phyloP scores from a whole-genome alignment of 2,888 invertebrate species.

The Cryptocephalus moraei region DNA sequence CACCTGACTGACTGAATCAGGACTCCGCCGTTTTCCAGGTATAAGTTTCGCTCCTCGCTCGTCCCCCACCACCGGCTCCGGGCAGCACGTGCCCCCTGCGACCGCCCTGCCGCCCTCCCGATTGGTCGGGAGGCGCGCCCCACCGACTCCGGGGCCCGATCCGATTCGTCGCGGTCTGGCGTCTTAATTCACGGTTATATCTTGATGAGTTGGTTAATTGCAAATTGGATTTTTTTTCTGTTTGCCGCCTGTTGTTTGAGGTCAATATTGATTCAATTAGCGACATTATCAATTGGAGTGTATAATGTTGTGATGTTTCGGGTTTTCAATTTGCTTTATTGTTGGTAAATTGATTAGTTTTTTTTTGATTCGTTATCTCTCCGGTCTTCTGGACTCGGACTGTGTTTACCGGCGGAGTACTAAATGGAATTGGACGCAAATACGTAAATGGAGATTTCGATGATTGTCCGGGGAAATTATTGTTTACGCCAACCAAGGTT shows the following conservation, averaged over 20 bases:
- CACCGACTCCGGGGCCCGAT: conserved; percentile 6
- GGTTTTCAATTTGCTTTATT: conserved; percentile 6
- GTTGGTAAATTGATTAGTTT: conserved; percentile 5
- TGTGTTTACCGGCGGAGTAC: not conserved
- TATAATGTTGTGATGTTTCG: not conserved
- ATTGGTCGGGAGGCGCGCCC: conserved; percentile 10
- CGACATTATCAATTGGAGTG: conserved; percentile 1
- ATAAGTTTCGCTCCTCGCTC: conserved; percentile 19
- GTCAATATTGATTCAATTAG: conserved; percentile 8
- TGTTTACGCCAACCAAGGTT: not conserved
- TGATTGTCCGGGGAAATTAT: not conserved
- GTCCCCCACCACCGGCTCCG: conserved; percentile 16
- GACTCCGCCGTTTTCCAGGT: conserved; percentile 24
- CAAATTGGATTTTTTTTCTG: conserved; percentile 19
- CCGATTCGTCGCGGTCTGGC: conserved; percentile 15
- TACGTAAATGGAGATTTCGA: not conserved
- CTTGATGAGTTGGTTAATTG: conserved; percentile 23
- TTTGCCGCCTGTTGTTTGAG: conserved; percentile 1
- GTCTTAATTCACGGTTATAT: conserved; percentile 17
- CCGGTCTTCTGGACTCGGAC: not conserved
- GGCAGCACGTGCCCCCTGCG: conserved; percentile 22
- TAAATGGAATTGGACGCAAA: not conserved
- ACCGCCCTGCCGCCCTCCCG: conserved; percentile 3
- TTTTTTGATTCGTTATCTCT: conserved; percentile 1
- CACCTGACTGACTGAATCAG: conserved; percentile 25